phyloP scores from a whole-genome alignment of 2,113 vertebrate genomes.

The Amia ocellicauda region DNA sequence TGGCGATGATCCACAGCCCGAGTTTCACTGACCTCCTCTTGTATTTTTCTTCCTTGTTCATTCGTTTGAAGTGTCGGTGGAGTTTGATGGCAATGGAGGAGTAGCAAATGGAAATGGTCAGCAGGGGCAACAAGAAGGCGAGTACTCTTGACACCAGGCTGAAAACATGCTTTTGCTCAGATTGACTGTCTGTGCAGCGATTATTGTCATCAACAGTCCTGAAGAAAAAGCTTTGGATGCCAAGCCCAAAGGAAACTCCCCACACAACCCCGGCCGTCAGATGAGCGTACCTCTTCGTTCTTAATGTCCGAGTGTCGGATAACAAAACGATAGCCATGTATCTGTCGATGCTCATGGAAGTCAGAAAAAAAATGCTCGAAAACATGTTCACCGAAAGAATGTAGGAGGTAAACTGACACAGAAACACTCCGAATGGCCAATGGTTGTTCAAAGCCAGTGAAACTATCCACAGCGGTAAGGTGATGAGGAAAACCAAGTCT shows the following conservation, averaged over 20 bases:
- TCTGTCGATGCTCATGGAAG: constrained; percentile 29
- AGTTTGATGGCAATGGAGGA: constrained; percentile 16
- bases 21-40: constrained; percentile 15
- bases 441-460: background rate
- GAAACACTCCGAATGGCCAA: constrained; percentile 24
- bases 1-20: constrained; percentile 21
- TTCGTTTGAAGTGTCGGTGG: constrained; percentile 7
- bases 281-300: constrained; percentile 17
- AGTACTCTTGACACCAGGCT: constrained; percentile 14
- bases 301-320: constrained; percentile 1
- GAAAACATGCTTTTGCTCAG: background rate
- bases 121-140: constrained; percentile 22
- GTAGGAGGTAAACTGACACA: constrained; percentile 29
- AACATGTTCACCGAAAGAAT: constrained; percentile 31
- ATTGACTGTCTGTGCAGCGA: background rate
- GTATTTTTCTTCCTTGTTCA: background rate
- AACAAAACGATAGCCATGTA: constrained; percentile 27
- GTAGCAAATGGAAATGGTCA: constrained; percentile 22
- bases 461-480: constrained; percentile 25
- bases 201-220: background rate
- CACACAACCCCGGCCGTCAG: constrained; percentile 12
- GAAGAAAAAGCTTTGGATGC: constrained; percentile 11
- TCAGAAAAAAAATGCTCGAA: constrained; percentile 31
- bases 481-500: constrained; percentile 30
- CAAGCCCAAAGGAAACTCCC: constrained; percentile 2